Conservation (phyloP, 2,113 vertebrate species). For the Sinosuthora webbiana region DNA sequence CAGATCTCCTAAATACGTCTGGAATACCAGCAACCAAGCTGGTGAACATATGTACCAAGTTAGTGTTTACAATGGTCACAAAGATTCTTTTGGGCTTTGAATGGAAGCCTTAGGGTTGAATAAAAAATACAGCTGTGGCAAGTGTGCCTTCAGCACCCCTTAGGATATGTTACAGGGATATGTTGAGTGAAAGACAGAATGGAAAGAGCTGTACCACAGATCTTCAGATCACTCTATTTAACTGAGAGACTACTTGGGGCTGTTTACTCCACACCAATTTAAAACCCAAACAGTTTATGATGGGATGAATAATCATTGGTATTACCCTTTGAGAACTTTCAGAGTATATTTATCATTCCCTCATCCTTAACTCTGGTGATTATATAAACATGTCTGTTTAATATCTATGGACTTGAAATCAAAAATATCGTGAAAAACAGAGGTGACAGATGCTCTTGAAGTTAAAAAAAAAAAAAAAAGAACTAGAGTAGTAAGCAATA, state of each 20-base stretch:
- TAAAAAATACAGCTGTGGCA: background rate
- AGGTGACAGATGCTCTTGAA: background rate
- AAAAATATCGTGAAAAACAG: background rate
- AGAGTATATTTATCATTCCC: background rate
- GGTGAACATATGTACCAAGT: background rate
- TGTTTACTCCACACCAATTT: background rate
- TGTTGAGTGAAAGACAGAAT: background rate
- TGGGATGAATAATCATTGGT: background rate
- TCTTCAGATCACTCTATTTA: background rate
- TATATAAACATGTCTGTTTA: background rate
- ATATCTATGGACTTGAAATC: background rate
- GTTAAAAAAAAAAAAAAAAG: background rate
- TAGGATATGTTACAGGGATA: background rate
- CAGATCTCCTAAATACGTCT: background rate
- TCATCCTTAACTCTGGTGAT: background rate
- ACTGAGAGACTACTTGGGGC: background rate
- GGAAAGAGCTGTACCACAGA: background rate
- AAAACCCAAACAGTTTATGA: background rate
- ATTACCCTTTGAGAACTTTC: background rate
- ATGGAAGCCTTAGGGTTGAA: background rate
- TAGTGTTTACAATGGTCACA: background rate
- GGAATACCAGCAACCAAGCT: background rate
- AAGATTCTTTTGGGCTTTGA: background rate
- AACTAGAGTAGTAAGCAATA: background rate
- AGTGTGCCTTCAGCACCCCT: background rate